Evolutionary conservation across 2,113 vertebrate species (phyloP).

Genomic region (Bubalus kerabau): DNA sequence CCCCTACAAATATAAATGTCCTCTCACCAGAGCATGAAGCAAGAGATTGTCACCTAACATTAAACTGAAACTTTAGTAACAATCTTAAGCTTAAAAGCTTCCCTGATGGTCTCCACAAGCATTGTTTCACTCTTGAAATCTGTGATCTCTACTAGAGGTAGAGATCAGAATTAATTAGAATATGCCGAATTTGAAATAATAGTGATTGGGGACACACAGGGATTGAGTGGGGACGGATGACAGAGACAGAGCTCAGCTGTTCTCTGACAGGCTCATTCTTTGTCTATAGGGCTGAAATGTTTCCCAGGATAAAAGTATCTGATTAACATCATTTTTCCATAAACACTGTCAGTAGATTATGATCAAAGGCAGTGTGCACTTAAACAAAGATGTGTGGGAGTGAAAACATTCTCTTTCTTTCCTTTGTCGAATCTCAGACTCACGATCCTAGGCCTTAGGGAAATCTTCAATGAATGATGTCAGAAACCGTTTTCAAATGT

Average conservation of each 20-base stretch:
- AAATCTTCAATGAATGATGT: not conserved
- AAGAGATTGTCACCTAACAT: not conserved
- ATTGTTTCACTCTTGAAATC: slow-evolving; percentile 26
- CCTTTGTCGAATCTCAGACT: not conserved
- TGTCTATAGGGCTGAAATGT: not conserved
- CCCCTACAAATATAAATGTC: not conserved
- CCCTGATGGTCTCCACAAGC: not conserved
- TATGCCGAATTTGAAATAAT: not conserved
- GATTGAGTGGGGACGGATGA: not conserved
- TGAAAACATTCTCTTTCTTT: not conserved
- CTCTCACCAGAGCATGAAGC: not conserved
- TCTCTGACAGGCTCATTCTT: not conserved
- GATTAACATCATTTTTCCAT: not conserved
- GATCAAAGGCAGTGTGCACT: not conserved
- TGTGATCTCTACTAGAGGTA: not conserved
- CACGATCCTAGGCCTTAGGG: not conserved
- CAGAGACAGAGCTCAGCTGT: not conserved
- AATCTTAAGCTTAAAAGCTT: not conserved
- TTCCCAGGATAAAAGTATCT: not conserved
- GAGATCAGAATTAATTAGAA: not conserved
- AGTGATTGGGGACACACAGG: not conserved
- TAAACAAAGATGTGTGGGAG: not conserved
- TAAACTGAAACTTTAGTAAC: not conserved
- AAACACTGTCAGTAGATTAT: not conserved
- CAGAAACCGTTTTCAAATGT: slow-evolving; percentile 1